Evolutionary conservation across 2,888 invertebrate species (phyloP).

Genomic region (Dryococelus australis): DNA sequence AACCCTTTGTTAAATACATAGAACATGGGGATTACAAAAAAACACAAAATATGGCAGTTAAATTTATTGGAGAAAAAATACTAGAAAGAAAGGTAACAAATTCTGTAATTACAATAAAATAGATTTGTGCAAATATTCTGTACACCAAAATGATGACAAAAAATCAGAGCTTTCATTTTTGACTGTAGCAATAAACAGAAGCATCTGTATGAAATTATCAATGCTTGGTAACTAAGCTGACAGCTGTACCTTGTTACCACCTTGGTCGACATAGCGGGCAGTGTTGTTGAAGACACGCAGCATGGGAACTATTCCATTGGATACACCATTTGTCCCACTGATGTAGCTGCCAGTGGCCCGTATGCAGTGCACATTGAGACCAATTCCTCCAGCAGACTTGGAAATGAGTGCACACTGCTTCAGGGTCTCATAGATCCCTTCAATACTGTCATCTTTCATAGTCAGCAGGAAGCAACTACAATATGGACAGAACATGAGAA

Average conservation of each 20-base stretch:
- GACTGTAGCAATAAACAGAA: no score
- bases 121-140: no score
- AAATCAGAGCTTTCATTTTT: no score
- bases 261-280: conserved; percentile 96
- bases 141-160: no score
- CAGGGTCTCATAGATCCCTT: conserved; percentile 92
- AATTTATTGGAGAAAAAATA: no score
- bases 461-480: conserved; percentile 91
- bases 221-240: no score
- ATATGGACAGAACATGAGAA: conserved; percentile 7
- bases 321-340: conserved; percentile 91
- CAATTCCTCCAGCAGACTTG: conserved; percentile 95
- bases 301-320: conserved; percentile 97
- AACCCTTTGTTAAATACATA: no score
- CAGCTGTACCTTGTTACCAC: conserved; percentile 80
- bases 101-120: no score
- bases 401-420: conserved; percentile 95
- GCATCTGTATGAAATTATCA: no score
- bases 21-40: no score
- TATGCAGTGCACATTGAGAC: conserved; percentile 95
- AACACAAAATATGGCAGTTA: no score
- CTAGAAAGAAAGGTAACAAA: no score
- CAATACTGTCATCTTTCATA: conserved; percentile 94
- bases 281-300: conserved; percentile 94
- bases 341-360: conserved; percentile 91